Percentiles rank a stretch among this genome's conserved stretches.
phyloP scores from a whole-genome alignment of 2,113 vertebrate species.

The Ochotona princeps region DNA sequence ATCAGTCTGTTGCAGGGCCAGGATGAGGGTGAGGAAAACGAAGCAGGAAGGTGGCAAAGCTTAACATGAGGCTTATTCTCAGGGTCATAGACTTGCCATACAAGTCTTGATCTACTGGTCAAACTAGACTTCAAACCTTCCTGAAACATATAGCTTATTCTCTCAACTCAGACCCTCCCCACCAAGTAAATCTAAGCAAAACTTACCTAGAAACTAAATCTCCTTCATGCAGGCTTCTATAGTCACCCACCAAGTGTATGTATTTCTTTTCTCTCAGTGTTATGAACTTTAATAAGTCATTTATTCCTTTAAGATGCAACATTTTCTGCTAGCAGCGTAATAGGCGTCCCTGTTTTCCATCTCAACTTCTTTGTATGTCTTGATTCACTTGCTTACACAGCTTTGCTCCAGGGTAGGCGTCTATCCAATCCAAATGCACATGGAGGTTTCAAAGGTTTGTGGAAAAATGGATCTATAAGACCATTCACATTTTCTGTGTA shows the following conservation, averaged over 20 bases:
- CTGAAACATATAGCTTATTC: neutral
- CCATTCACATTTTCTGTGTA: no score
- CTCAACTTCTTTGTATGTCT: neutral
- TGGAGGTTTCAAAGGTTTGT: neutral
- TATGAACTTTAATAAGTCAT: neutral
- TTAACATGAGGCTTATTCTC: neutral
- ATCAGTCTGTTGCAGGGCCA: neutral
- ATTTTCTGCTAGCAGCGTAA: neutral
- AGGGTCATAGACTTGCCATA: neutral
- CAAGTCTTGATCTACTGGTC: neutral
- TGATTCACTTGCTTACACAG: neutral
- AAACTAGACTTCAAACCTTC: neutral
- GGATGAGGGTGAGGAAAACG: neutral
- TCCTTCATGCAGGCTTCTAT: neutral
- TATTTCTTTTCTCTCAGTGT: neutral
- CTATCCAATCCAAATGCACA: neutral
- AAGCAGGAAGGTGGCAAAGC: neutral
- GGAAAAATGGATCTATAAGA: no score
- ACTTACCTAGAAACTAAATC: neutral
- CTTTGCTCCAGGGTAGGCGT: neutral
- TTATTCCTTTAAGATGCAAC: conserved; percentile 14
- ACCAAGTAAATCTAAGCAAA: neutral
- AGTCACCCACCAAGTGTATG: neutral
- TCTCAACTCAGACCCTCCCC: neutral
- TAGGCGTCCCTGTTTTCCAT: neutral